A percentile compares a stretch with the other conserved stretches of the same genome.
Evolutionary conservation across 2,113 vertebrate genomes (phyloP).

Genomic region (Crotophaga sulcirostris): DNA sequence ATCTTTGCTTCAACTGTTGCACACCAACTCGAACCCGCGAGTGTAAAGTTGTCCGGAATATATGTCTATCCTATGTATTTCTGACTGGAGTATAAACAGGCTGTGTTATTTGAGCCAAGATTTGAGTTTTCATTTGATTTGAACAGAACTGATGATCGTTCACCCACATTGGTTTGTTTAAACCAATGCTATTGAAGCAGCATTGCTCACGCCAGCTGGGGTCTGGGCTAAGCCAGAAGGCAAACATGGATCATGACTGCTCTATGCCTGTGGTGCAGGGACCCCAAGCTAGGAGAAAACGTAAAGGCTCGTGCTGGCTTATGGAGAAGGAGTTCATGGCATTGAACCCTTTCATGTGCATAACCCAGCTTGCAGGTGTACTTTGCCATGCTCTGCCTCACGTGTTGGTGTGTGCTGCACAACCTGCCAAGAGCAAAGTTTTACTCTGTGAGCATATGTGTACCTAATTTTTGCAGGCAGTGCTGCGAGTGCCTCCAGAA

Average conservation of each 20-base stretch:
- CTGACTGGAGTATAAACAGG: background rate
- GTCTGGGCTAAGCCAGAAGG: background rate
- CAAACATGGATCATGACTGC: background rate
- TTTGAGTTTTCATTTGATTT: background rate
- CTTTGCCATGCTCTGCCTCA: background rate
- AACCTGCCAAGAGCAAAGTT: background rate
- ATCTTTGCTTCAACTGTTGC: background rate
- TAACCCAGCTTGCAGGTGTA: background rate
- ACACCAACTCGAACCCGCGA: background rate
- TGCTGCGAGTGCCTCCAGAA: background rate
- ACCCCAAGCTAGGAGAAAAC: too few species aligned
- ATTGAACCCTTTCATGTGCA: background rate
- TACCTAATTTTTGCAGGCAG: background rate
- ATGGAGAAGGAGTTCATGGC: background rate
- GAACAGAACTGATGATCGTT: background rate
- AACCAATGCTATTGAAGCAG: background rate
- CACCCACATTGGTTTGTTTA: background rate
- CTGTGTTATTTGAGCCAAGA: background rate
- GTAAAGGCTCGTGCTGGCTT: background rate
- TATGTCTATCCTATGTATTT: background rate
- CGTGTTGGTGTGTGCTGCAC: fast-evolving
- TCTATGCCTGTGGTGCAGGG: fast-evolving
- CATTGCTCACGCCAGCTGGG: background rate
- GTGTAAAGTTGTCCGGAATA: background rate
- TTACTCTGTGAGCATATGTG: background rate